Conservation (phyloP, 2,797 vertebrate genomes). For the Champsocephalus gunnari region DNA sequence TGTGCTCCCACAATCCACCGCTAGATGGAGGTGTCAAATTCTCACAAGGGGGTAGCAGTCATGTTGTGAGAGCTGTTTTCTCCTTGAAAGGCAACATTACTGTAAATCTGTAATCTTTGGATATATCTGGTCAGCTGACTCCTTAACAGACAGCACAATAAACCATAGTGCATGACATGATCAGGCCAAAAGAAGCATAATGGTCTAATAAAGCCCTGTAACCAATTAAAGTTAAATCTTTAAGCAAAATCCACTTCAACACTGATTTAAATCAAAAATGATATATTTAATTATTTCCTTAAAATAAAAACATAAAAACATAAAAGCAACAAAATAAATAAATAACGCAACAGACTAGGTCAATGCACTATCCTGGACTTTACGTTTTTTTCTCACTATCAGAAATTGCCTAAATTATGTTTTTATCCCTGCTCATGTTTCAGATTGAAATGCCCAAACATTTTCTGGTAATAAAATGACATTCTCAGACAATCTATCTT, state of each 20-base stretch:
- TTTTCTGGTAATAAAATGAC: neutral
- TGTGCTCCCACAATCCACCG: constrained; percentile 48
- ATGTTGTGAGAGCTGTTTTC: neutral
- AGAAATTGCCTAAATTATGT: neutral
- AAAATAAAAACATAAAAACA: no score
- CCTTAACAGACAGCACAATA: constrained; percentile 4
- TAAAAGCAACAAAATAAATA: no score
- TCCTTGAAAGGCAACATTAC: neutral
- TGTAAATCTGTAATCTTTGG: neutral
- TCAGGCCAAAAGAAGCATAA: neutral
- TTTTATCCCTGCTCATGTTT: neutral
- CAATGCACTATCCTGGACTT: neutral
- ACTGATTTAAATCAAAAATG: neutral
- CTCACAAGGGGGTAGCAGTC: constrained; percentile 5
- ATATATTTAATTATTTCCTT: no score
- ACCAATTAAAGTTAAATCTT: neutral
- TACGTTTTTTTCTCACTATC: neutral
- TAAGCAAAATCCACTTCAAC: neutral
- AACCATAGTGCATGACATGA: neutral
- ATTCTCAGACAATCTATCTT: rapidly evolving
- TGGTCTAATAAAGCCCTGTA: neutral
- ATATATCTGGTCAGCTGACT: neutral
- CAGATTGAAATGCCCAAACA: neutral
- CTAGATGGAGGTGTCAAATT: constrained; percentile 68
- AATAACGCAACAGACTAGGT: neutral